These are phyloP conservation scores for Mesitornis unicolor DNA, from an alignment of 2,113 vertebrate species.

Conservation along the genomic window DNA sequence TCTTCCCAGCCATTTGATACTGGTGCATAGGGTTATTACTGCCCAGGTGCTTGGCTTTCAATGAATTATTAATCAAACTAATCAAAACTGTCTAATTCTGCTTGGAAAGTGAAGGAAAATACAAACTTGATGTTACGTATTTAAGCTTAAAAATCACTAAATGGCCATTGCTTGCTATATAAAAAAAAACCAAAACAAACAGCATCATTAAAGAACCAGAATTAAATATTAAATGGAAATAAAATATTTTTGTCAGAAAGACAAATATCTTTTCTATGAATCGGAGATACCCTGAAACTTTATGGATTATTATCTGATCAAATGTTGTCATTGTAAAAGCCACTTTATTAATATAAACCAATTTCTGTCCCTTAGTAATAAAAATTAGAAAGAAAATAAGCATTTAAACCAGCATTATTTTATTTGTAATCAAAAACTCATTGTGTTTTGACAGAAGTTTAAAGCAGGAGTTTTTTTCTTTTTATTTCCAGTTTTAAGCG, in stretches of 20 bases:
- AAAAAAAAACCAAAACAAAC: background rate
- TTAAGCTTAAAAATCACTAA: background rate
- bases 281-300: background rate
- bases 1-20: background rate
- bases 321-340: background rate
- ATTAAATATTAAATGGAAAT: background rate
- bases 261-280: background rate
- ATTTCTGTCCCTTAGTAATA: background rate
- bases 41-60: background rate
- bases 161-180: background rate
- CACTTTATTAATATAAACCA: background rate
- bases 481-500: background rate
- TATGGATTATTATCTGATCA: background rate
- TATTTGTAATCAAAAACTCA: background rate
- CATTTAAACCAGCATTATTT: background rate
- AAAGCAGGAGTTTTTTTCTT: background rate
- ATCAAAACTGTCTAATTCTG: background rate
- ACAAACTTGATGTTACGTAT: background rate
- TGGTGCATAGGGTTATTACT: background rate
- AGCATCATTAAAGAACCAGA: background rate
- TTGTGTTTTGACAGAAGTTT: background rate
- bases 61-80: background rate
- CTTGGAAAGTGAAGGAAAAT: background rate
- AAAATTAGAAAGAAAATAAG: background rate
- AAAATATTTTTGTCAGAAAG: background rate